These are phyloP conservation scores for Ptyas mucosa DNA, from an alignment of 2,113 vertebrate genomes.

Conservation along the genomic window DNA sequence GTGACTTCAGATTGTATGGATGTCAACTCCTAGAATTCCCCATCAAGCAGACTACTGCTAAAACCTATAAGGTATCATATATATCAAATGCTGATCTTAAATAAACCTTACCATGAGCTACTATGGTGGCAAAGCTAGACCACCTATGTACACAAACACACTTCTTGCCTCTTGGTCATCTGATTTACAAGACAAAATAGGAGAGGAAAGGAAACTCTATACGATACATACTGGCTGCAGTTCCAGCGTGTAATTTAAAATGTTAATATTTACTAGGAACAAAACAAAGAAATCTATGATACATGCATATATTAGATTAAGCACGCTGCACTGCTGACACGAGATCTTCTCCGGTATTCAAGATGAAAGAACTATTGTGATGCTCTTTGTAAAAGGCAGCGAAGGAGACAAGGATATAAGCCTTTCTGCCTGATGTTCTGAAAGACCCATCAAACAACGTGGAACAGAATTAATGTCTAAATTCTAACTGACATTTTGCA, in stretches of 20 bases:
- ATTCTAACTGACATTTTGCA: neutral
- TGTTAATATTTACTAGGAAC: neutral
- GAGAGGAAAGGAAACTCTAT: neutral
- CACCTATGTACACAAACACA: neutral
- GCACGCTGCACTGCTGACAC: neutral
- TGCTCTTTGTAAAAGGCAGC: neutral
- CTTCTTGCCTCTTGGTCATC: neutral
- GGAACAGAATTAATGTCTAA: neutral
- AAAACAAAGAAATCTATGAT: neutral
- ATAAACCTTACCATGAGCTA: neutral
- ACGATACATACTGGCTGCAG: neutral
- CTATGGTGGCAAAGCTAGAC: neutral
- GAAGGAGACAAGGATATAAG: neutral
- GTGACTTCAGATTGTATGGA: neutral
- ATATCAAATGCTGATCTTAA: neutral
- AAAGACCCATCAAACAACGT: neutral
- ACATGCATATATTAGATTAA: neutral
- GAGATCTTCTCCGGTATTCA: no score
- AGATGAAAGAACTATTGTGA: neutral
- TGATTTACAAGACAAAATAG: neutral
- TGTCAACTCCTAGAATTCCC: neutral
- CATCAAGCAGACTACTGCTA: neutral
- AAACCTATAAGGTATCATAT: neutral
- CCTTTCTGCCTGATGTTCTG: neutral
- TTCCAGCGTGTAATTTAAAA: neutral